Percentiles rank a stretch among this genome's conserved stretches.
Evolutionary conservation across 2,797 vertebrate species (phyloP).

Genomic region (Melanotaenia pygmaea): DNA sequence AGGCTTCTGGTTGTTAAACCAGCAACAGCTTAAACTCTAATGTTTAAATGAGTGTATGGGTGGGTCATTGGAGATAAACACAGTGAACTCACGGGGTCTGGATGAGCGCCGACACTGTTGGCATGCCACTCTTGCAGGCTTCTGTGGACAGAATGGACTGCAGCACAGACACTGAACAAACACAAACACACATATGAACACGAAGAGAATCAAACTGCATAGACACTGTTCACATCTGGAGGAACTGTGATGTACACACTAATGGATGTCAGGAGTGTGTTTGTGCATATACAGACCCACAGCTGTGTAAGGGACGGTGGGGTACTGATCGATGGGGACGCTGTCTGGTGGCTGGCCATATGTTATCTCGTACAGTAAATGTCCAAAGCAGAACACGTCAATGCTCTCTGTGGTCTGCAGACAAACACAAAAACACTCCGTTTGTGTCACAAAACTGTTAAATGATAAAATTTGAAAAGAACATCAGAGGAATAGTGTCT

Average conservation of each 20-base stretch:
- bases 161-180: conserved; percentile 89
- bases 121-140: conserved; percentile 94
- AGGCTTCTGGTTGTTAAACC: background rate
- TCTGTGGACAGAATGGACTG: conserved; percentile 95
- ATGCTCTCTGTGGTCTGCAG: conserved; percentile 90
- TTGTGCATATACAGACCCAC: conserved; percentile 85
- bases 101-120: conserved; percentile 89
- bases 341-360: conserved; percentile 91
- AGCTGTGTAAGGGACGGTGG: conserved; percentile 84
- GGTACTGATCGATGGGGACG: conserved; percentile 88
- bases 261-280: background rate
- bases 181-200: conserved; percentile 20
- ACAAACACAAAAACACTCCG: conserved; percentile 5
- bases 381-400: conserved; percentile 94
- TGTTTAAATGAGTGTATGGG: background rate
- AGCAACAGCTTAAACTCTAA: background rate
- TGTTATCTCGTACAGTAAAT: conserved; percentile 96
- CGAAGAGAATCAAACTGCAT: background rate
- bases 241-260: background rate
- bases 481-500: background rate
- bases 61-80: background rate
- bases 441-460: background rate
- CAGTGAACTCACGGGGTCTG: conserved; percentile 91
- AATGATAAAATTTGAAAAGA: too few species aligned
- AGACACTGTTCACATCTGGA: background rate